Percentiles rank a stretch among this genome's conserved stretches.
These are phyloP conservation scores for Drosophila lacertosa DNA, from an alignment of 1,140 invertebrate genomes.

Conservation along the genomic window DNA sequence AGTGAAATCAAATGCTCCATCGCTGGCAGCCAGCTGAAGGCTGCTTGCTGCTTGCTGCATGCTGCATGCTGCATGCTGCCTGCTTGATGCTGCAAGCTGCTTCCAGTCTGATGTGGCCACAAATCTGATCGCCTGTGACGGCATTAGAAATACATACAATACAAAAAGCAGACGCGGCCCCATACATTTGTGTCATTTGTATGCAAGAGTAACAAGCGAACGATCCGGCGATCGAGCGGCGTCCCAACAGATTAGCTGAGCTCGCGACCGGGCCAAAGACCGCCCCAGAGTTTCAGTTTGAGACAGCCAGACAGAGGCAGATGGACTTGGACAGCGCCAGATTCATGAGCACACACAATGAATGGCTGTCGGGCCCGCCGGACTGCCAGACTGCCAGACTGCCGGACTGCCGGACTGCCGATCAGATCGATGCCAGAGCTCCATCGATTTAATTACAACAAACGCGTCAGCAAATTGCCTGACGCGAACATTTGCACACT, in stretches of 20 bases:
- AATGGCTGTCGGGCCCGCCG: constrained; percentile 48
- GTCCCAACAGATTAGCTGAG: constrained; percentile 75
- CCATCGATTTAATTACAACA: constrained; percentile 81
- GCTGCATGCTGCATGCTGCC: not conserved
- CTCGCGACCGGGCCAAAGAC: constrained; percentile 52
- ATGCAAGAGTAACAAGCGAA: constrained; percentile 81
- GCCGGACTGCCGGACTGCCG: constrained; percentile 35
- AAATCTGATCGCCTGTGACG: constrained; percentile 73
- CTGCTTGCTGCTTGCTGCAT: not conserved
- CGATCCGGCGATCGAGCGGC: constrained; percentile 56
- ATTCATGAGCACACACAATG: constrained; percentile 71
- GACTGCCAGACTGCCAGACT: constrained; percentile 6
- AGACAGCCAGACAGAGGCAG: constrained; percentile 16
- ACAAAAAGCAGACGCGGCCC: constrained; percentile 52
- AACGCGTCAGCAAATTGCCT: constrained; percentile 82
- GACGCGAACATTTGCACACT: constrained; percentile 82
- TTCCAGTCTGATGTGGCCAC: constrained; percentile 42
- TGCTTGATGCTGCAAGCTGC: constrained; percentile 13
- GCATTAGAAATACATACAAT: constrained; percentile 75
- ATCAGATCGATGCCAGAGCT: constrained; percentile 76
- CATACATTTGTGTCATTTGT: constrained; percentile 82
- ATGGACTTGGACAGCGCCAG: constrained; percentile 60
- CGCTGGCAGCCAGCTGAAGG: constrained; percentile 29
- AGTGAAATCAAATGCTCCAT: constrained; percentile 69
- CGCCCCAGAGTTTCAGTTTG: constrained; percentile 60